A percentile compares a stretch with the other conserved stretches of the same genome.
These are phyloP conservation scores for Danaus melanippus DNA, from an alignment of 1,140 invertebrate species.

Conservation along the genomic window DNA sequence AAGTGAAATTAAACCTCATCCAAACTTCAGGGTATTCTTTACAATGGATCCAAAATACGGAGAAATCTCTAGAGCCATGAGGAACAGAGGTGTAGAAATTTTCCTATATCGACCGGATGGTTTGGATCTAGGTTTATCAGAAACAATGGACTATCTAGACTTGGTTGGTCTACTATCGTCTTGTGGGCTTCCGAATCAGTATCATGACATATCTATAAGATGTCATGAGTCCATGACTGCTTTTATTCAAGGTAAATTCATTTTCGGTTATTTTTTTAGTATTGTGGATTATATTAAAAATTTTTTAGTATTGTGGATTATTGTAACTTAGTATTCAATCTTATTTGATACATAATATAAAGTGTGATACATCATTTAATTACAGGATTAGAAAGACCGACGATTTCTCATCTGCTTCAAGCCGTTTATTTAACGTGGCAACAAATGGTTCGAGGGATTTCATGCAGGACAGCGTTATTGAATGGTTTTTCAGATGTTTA, in stretches of 20 bases:
- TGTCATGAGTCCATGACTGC: conserved; percentile 60
- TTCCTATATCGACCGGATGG: conserved; percentile 74
- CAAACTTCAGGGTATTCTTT: conserved; percentile 94
- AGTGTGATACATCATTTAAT: conserved; percentile 14
- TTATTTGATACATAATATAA: conserved; percentile 1
- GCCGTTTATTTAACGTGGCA: conserved; percentile 76
- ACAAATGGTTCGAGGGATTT: conserved; percentile 75
- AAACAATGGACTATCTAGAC: conserved; percentile 57
- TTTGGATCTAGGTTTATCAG: conserved; percentile 40
- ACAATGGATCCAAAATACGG: conserved; percentile 96
- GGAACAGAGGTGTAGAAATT: conserved; percentile 97
- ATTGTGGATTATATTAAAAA: conserved; percentile 6
- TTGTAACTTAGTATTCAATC: conserved; percentile 1
- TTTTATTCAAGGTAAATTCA: conserved; percentile 56
- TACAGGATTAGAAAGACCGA: conserved; percentile 72
- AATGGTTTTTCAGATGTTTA: conserved; percentile 80
- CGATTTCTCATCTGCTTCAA: conserved; percentile 76
- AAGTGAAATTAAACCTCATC: conserved; percentile 87
- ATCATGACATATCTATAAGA: conserved; percentile 48
- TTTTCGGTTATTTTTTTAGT: conserved; percentile 6
- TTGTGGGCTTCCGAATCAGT: conserved; percentile 47
- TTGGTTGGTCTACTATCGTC: conserved; percentile 56
- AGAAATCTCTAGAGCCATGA: conserved; percentile 97
- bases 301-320: conserved; percentile 5
- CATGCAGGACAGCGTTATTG: conserved; percentile 68